phyloP scores from a whole-genome alignment of 2,113 vertebrate species.

The Sinocyclocheilus rhinocerous region DNA sequence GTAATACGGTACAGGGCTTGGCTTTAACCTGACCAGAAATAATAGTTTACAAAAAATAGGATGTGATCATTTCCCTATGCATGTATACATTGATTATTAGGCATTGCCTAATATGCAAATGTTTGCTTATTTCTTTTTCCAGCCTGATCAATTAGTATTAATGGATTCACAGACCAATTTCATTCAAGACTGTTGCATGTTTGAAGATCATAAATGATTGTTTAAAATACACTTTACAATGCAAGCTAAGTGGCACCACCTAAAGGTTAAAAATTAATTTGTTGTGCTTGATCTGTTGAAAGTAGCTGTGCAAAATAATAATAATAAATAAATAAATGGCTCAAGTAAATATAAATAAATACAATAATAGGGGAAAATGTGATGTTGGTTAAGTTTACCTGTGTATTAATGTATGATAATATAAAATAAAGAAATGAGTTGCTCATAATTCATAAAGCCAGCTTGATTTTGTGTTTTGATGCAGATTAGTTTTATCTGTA shows the following conservation, averaged over 20 bases:
- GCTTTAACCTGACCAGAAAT: background rate
- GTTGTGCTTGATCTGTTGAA: constrained; percentile 8
- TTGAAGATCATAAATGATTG: constrained; percentile 20
- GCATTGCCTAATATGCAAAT: constrained; percentile 5
- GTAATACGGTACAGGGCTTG: background rate
- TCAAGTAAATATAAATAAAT: background rate
- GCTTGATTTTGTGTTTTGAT: constrained; percentile 23
- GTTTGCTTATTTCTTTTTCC: constrained; percentile 3
- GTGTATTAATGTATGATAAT: constrained; percentile 42
- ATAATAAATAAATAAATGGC: background rate
- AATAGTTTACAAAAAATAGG: constrained; percentile 2
- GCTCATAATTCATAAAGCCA: background rate
- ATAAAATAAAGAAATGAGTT: constrained; percentile 42
- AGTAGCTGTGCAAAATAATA: background rate
- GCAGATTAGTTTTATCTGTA: background rate
- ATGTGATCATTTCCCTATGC: constrained; percentile 1
- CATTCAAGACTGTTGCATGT: constrained; percentile 49
- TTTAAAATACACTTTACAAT: constrained; percentile 23
- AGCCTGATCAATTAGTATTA: background rate
- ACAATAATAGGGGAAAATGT: background rate
- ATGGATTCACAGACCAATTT: background rate
- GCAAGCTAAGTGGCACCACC: background rate
- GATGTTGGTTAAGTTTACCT: constrained; percentile 26
- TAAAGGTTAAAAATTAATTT: constrained; percentile 11
- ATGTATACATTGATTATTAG: background rate